A percentile compares a stretch with the other conserved stretches of the same genome.
Evolutionary conservation across 1,140 invertebrate species (phyloP).

Genomic region (Diorhabda carinulata): DNA sequence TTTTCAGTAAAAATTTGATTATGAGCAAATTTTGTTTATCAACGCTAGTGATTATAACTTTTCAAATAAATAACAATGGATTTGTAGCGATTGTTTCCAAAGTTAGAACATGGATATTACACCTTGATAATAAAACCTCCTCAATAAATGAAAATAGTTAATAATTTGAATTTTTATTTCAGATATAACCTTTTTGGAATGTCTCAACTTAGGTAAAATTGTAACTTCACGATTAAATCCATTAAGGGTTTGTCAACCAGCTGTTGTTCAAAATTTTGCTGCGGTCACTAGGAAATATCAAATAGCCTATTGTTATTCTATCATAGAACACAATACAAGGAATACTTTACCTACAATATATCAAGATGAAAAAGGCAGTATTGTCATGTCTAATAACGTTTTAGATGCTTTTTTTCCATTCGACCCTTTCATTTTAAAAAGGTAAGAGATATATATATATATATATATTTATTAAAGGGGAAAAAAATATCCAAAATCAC

Average conservation of each 20-base stretch:
- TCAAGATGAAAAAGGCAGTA: constrained; percentile 48
- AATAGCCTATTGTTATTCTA: constrained; percentile 85
- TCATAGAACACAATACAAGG: constrained; percentile 81
- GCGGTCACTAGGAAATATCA: constrained; percentile 81
- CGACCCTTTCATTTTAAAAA: constrained; percentile 70
- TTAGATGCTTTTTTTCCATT: constrained; percentile 77
- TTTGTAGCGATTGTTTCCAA: too few relatives aligned
- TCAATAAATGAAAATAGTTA: too few relatives aligned
- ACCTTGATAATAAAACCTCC: too few relatives aligned
- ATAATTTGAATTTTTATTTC: neutral
- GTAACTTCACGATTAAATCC: constrained; percentile 84
- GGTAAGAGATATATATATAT: constrained; percentile 45
- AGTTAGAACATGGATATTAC: too few relatives aligned
- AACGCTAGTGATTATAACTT: too few relatives aligned
- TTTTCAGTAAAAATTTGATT: too few relatives aligned
- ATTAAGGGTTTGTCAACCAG: constrained; percentile 69
- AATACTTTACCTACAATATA: constrained; percentile 58
- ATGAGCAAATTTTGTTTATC: too few relatives aligned
- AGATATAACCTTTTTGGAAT: constrained; percentile 76
- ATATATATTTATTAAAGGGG: neutral
- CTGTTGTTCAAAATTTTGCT: constrained; percentile 79
- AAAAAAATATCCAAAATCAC: too few relatives aligned
- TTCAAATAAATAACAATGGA: too few relatives aligned
- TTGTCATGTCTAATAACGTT: constrained; percentile 46
- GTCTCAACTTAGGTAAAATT: constrained; percentile 77